Percentiles rank a stretch among this genome's conserved stretches.
Evolutionary conservation across 1,140 invertebrate species (phyloP).

Genomic region (Campoletis sonorensis): DNA sequence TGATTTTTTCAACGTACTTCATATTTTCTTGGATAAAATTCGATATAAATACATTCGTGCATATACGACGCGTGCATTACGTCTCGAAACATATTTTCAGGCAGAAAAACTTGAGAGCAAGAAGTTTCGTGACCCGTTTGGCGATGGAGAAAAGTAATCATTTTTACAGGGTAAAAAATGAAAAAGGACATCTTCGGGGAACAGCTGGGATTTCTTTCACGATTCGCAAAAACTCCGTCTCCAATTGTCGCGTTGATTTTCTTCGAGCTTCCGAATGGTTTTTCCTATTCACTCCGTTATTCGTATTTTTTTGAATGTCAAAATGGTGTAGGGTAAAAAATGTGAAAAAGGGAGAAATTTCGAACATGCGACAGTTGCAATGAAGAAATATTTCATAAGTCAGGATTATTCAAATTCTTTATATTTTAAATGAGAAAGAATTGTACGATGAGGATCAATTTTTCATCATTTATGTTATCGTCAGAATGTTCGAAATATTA

Average conservation of each 20-base stretch:
- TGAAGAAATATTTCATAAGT: too few relatives aligned
- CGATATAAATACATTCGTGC: background rate
- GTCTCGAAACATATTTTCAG: background rate
- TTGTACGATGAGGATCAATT: too few relatives aligned
- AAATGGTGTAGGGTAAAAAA: too few relatives aligned
- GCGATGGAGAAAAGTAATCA: background rate
- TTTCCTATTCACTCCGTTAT: background rate
- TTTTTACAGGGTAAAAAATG: background rate
- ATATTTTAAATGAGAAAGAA: too few relatives aligned
- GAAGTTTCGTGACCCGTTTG: background rate
- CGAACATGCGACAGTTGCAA: too few relatives aligned
- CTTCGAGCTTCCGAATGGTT: background rate
- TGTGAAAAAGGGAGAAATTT: too few relatives aligned
- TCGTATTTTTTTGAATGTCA: background rate
- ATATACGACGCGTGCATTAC: background rate
- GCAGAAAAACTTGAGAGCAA: background rate
- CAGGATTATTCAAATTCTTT: too few relatives aligned
- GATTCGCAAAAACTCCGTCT: background rate
- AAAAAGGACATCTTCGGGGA: background rate
- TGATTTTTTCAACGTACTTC: background rate
- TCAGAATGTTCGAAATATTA: too few relatives aligned
- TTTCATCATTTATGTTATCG: too few relatives aligned
- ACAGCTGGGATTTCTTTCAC: conserved; percentile 6
- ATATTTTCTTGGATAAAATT: background rate
- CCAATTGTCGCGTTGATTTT: conserved; percentile 21